phyloP scores from a whole-genome alignment of 2,113 vertebrate genomes.

The Lepus americanus region DNA sequence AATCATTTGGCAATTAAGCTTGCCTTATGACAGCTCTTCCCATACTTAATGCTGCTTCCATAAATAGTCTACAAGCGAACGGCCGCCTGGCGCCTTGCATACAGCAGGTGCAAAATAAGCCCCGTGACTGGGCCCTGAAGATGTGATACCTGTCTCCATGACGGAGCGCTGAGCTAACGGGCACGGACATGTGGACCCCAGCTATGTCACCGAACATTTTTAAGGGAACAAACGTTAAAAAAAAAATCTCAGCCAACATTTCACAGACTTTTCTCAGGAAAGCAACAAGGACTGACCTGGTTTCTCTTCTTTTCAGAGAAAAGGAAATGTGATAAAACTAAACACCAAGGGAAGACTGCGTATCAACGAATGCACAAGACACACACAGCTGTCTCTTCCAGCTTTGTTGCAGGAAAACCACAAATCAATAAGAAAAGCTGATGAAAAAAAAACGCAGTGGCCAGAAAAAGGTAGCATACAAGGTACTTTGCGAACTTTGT shows the following conservation, averaged over 20 bases:
- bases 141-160: slow-evolving; percentile 14
- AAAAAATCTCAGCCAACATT: neutral
- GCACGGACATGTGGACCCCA: neutral
- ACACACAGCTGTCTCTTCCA: slow-evolving; percentile 49
- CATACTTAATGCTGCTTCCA: slow-evolving; percentile 53
- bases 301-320: slow-evolving; percentile 60
- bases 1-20: slow-evolving; percentile 72
- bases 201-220: neutral
- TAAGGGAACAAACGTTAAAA: neutral
- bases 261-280: neutral
- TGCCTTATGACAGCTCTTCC: slow-evolving; percentile 62
- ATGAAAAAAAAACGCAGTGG: slow-evolving; percentile 59
- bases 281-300: slow-evolving; percentile 46
- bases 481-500: too few relatives aligned
- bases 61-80: slow-evolving; percentile 61
- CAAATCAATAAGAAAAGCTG: slow-evolving; percentile 67
- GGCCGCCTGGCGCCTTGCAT: slow-evolving; percentile 1
- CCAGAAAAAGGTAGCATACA: neutral
- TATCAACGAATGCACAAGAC: slow-evolving; percentile 5
- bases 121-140: neutral
- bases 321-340: slow-evolving; percentile 42
- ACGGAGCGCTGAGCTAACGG: neutral
- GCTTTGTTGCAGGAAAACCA: slow-evolving; percentile 63
- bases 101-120: slow-evolving; percentile 68
- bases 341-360: neutral